Evolutionary conservation across 2,113 vertebrate species (phyloP).

Genomic region (Myotis brandtii): DNA sequence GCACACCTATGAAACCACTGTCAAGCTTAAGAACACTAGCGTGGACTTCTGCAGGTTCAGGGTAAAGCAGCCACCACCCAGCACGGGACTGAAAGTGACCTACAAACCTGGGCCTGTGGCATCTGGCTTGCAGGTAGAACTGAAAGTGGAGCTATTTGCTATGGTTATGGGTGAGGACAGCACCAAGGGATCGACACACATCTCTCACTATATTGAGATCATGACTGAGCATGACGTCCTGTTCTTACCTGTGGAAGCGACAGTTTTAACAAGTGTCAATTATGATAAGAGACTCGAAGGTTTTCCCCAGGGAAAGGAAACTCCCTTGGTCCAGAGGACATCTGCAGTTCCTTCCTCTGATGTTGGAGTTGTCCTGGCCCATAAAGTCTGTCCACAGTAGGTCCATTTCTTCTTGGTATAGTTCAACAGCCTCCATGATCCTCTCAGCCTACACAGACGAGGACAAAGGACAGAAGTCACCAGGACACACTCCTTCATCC

Average conservation of each 20-base stretch:
- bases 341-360: slow-evolving; percentile 61
- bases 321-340: slow-evolving; percentile 71
- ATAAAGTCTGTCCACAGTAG: slow-evolving; percentile 58
- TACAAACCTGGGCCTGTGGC: slow-evolving; percentile 92
- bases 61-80: slow-evolving; percentile 90
- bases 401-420: slow-evolving; percentile 91
- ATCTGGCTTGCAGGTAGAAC: no score
- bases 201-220: no score
- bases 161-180: no score
- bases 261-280: slow-evolving; percentile 83
- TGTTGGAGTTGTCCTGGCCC: slow-evolving; percentile 74
- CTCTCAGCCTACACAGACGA: slow-evolving; percentile 90
- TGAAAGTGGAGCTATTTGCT: no score
- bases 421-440: slow-evolving; percentile 97
- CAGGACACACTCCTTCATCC: neutral
- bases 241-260: no score
- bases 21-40: slow-evolving; percentile 91
- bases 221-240: no score
- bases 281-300: slow-evolving; percentile 81
- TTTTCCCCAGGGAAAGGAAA: slow-evolving; percentile 75
- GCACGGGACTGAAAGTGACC: slow-evolving; percentile 90
- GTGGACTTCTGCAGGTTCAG: slow-evolving; percentile 93
- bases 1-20: slow-evolving; percentile 83
- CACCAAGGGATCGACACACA: no score
- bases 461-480: slow-evolving; percentile 1